phyloP scores from a whole-genome alignment of 2,888 invertebrate species.

The Drosophila ochracea region DNA sequence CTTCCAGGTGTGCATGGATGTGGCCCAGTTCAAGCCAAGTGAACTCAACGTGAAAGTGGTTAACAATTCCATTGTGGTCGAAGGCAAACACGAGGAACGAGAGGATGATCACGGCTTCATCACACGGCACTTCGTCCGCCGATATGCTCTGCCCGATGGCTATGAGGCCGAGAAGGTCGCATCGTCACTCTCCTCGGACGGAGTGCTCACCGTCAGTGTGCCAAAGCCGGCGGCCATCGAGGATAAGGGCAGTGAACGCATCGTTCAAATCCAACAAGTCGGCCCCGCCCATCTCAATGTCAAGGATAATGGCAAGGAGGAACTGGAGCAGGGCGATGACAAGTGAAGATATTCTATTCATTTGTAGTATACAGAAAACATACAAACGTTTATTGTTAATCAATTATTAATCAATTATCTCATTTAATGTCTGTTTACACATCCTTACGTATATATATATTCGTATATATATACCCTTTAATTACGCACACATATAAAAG shows the following conservation, averaged over 20 bases:
- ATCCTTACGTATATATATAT: background rate
- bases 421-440: constrained; percentile 58
- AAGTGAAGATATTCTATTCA: constrained; percentile 38
- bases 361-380: constrained; percentile 19
- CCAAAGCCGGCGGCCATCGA: constrained; percentile 86
- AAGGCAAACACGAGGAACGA: constrained; percentile 90
- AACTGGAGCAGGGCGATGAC: constrained; percentile 42
- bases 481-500: background rate
- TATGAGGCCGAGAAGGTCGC: constrained; percentile 90
- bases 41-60: constrained; percentile 90
- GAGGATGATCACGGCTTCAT: constrained; percentile 91
- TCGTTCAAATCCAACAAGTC: constrained; percentile 88
- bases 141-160: constrained; percentile 89
- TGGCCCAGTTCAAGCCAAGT: constrained; percentile 89
- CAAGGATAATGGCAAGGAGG: constrained; percentile 69
- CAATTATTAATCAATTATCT: constrained; percentile 44
- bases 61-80: constrained; percentile 88
- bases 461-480: background rate
- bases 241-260: constrained; percentile 85
- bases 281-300: constrained; percentile 86
- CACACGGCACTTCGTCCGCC: constrained; percentile 91
- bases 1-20: constrained; percentile 89
- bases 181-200: constrained; percentile 92
- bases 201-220: constrained; percentile 91
- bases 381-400: constrained; percentile 19